Conservation (phyloP, 2,888 invertebrate species). For the Cotesia congregata region DNA sequence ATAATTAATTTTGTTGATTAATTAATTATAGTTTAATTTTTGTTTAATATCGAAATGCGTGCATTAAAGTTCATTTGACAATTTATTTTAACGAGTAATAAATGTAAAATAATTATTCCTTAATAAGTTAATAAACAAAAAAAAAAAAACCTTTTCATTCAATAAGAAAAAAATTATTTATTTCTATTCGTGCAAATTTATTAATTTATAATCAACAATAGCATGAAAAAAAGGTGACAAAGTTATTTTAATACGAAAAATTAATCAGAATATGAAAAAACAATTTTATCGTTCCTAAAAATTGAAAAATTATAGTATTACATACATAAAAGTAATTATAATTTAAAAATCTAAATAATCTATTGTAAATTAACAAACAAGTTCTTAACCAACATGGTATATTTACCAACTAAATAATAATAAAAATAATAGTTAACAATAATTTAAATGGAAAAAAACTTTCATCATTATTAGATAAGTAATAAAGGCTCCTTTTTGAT, state of each 20-base stretch:
- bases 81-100: neutral
- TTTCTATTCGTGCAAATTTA: neutral
- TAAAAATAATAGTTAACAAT: constrained; percentile 62
- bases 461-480: constrained; percentile 47
- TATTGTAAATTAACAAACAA: neutral
- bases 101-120: constrained; percentile 19
- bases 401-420: constrained; percentile 32
- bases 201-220: neutral
- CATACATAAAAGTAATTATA: neutral
- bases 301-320: neutral
- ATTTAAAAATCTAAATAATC: neutral
- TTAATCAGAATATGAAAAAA: neutral
- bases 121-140: neutral
- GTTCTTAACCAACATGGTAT: neutral
- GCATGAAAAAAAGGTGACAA: neutral
- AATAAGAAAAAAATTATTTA: neutral
- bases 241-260: neutral
- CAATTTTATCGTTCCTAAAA: neutral
- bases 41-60: constrained; percentile 9
- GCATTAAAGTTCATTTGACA: constrained; percentile 3
- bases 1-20: constrained; percentile 28
- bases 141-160: neutral
- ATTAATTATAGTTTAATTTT: constrained; percentile 12
- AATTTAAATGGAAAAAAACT: constrained; percentile 62
- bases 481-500: constrained; percentile 30